Conservation (phyloP, 2,888 invertebrate species). For the Thalpophila matura region DNA sequence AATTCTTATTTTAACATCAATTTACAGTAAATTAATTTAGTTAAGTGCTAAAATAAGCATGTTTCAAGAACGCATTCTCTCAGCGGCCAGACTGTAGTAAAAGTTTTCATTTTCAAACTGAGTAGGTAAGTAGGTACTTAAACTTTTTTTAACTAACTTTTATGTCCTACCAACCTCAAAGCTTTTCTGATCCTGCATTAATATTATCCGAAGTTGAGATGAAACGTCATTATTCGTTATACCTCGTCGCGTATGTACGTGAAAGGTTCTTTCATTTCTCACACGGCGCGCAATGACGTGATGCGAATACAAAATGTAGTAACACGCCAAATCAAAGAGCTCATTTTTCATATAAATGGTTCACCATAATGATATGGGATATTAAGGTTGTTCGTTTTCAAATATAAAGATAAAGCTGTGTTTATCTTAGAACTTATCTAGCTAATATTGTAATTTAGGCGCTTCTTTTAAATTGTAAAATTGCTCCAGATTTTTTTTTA, state of each 20-base stretch:
- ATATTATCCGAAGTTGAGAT: slow-evolving; percentile 32
- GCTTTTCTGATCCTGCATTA: neutral
- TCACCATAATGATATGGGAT: slow-evolving; percentile 45
- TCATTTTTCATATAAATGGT: slow-evolving; percentile 67
- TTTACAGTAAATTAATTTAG: no score
- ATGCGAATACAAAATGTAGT: slow-evolving; percentile 56
- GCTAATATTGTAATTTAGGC: neutral
- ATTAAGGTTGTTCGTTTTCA: slow-evolving; percentile 47
- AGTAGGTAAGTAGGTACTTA: no score
- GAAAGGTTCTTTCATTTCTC: slow-evolving; percentile 66
- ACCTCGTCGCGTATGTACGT: slow-evolving; percentile 60
- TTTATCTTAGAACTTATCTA: neutral
- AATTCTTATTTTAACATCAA: no score
- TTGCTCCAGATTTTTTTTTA: no score
- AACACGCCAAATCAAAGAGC: slow-evolving; percentile 62
- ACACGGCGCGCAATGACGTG: slow-evolving; percentile 68
- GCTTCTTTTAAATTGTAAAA: no score
- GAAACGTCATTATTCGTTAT: slow-evolving; percentile 47
- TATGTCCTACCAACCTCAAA: no score
- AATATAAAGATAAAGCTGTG: slow-evolving; percentile 15
- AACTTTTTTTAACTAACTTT: no score
- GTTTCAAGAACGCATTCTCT: no score
- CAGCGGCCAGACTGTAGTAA: no score
- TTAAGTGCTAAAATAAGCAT: no score
- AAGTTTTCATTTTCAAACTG: no score